Evolutionary conservation across 2,888 invertebrate genomes (phyloP).

Genomic region (Euplexia lucipara): DNA sequence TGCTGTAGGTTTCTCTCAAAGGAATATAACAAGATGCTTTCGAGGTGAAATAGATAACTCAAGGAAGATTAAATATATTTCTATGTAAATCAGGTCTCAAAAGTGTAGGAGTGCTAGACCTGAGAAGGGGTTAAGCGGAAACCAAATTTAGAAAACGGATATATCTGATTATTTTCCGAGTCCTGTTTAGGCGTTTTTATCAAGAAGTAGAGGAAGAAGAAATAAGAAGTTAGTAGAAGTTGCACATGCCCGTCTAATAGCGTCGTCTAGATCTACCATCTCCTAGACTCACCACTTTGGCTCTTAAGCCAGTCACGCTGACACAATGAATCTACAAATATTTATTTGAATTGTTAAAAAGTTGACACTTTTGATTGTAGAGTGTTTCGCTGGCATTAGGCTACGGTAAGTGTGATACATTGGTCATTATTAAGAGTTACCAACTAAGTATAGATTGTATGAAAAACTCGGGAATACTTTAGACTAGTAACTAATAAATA

Average conservation of each 20-base stretch:
- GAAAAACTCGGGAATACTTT: too few relatives aligned
- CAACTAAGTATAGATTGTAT: too few relatives aligned
- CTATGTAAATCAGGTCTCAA: conserved; percentile 47
- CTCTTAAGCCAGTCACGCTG: conserved; percentile 90
- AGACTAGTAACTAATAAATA: too few relatives aligned
- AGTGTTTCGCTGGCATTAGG: conserved; percentile 30
- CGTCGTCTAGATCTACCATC: conserved; percentile 85
- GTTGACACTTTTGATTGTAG: conserved; percentile 62
- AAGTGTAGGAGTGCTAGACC: conserved; percentile 60
- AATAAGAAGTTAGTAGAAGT: conserved; percentile 74
- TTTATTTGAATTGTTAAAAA: conserved; percentile 71
- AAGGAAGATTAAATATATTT: conserved; percentile 53
- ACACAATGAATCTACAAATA: conserved; percentile 90
- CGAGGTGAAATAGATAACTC: conserved; percentile 52
- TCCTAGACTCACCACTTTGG: conserved; percentile 90
- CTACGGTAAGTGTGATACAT: too few relatives aligned
- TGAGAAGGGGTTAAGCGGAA: conserved; percentile 66
- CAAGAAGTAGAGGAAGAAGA: conserved; percentile 72
- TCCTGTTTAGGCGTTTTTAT: conserved; percentile 64
- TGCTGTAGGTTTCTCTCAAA: conserved; percentile 30
- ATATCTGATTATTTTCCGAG: conserved; percentile 46
- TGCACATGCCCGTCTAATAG: conserved; percentile 86
- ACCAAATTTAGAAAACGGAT: conserved; percentile 56
- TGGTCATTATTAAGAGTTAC: too few relatives aligned
- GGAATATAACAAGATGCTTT: conserved; percentile 62